Base-by-base conservation (phyloP, 1,140 invertebrate genomes). In the Pollicipes pollicipes region DNA sequence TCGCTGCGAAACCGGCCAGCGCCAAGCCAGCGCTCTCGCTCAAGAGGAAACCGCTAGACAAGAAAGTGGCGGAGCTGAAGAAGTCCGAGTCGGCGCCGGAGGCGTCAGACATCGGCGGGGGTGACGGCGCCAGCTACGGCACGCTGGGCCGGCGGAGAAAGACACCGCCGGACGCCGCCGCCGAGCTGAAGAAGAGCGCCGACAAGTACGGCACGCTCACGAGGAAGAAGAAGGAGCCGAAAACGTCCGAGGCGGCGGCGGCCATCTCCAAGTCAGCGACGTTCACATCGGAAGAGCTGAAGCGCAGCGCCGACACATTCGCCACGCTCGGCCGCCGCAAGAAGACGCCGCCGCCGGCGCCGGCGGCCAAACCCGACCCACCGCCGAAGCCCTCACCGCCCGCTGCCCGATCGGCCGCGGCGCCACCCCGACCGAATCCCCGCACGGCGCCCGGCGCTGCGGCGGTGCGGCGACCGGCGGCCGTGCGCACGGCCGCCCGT, bases 221-320 rank as follows among this genome's bases (percentile, higher is more conserved):
- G 45, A 31, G 70, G n/a, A 70, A 67, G 30, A 70, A 67, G 30
- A 73, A 73, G 27, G 70, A 73, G 29, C 17, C 35, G 21, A 73
- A 73, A 30, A 10, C 27, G 24, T 67, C 71, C 27, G 72, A 69
- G 58, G 73, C 71, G 10, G 70, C 69, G 30, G 64, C 35, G 29
- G 74, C 70, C 29, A 70, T 21, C 8, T 10, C 45, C 45, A 58
- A 58, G 17, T 3, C 17, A 21, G 21, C 45, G 2, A 6, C 45
- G 45, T 58, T 58, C 45, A 58, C 45, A 3, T 10, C 45, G 2
- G 45, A 58, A 21, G 45, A 58, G 45, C 45, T 58, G 21, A 58
- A 58, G 45, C 45, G 45, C 13, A 21, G 45, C 13, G 45, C 45
- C 3, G 45, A 58, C 21, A 58, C 45, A 21, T 58, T 58, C 45